Conservation (phyloP, 2,113 vertebrate species). For the Cephalopholis sonnerati region DNA sequence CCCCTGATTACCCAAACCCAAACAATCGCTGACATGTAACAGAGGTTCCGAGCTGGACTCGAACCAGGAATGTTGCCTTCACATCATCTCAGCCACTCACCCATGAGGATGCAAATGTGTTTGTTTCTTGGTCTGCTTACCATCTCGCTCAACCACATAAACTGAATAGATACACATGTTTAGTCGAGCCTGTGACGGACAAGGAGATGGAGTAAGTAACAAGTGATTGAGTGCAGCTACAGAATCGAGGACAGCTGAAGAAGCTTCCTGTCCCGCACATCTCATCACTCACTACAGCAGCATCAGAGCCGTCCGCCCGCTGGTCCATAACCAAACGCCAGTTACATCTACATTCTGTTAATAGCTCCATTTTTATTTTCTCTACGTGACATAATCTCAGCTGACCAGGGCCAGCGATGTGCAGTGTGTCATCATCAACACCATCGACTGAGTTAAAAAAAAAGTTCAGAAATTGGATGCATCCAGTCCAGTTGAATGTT, state of each 20-base stretch:
- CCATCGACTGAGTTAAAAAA: not conserved
- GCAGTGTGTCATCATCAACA: constrained; percentile 38
- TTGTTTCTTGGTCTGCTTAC: constrained; percentile 28
- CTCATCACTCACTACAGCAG: not conserved
- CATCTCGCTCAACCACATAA: constrained; percentile 21
- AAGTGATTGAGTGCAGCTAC: constrained; percentile 17
- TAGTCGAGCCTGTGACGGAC: constrained; percentile 16
- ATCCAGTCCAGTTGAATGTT: constrained; percentile 35
- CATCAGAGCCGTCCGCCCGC: not conserved
- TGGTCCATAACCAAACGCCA: not conserved
- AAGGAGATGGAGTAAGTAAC: not conserved
- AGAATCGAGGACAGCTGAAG: constrained; percentile 12
- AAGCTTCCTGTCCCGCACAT: not conserved
- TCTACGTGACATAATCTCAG: constrained; percentile 45
- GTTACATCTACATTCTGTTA: constrained; percentile 7
- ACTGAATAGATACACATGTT: constrained; percentile 49
- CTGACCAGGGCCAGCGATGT: constrained; percentile 13
- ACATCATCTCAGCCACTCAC: not conserved
- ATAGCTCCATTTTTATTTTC: constrained; percentile 32
- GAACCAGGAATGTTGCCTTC: constrained; percentile 3
- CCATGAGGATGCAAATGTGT: constrained; percentile 17
- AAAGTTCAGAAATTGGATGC: constrained; percentile 18
- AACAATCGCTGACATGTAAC: constrained; percentile 31
- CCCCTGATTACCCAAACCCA: constrained; percentile 28
- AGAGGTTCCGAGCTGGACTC: constrained; percentile 26